Base-by-base conservation (phyloP, 2,113 vertebrate genomes). In the Talpa occidentalis region DNA sequence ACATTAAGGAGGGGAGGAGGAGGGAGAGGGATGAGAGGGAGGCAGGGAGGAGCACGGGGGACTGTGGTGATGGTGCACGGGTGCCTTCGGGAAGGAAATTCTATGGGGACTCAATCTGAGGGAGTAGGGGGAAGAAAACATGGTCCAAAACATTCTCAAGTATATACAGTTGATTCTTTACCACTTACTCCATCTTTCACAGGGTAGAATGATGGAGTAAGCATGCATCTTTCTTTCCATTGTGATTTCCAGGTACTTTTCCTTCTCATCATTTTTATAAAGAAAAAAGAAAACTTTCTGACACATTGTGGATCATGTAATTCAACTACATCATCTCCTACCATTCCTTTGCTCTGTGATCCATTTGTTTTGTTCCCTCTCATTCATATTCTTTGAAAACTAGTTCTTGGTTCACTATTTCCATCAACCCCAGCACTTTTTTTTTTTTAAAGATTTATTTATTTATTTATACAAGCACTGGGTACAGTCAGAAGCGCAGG, bases 231-330 rank as follows among this genome's bases (percentile, higher is more conserved):
- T 8, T 21, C 22, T 89, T 90, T n/a, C 11, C 22, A 80, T 0
- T 22, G 15, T 42, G 37, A 77, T 40, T 91, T 73, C 21, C 3
- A 74, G 32, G 35, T 7, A n/a, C 8, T 64, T 72, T 49, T 30
- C 10, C 40, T 88, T 89, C 5, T 15, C 6, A 52, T 54, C 1
- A 87, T 70, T 87, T 89, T 87, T 35, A 79, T 44, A 44, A 88
- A 81, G 15, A 49, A 81, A 69, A 82, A 56, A 28, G 35, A 40
- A 52, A 28, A 52, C 49, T 69, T 84, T 74, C 7, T 85, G 19
- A 82, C 24, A 56, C 32, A 60, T 52, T 83, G 10, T 49, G 24
- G 42, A 67, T 37, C 17, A 73, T 56, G 6, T 2, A 19, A 28
- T n/a, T 76, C 47, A 83, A 40, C 16, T 79, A 35, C 5, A 32